Evolutionary conservation across 2,888 invertebrate genomes (phyloP).

Genomic region (Oscheius myriophilus): DNA sequence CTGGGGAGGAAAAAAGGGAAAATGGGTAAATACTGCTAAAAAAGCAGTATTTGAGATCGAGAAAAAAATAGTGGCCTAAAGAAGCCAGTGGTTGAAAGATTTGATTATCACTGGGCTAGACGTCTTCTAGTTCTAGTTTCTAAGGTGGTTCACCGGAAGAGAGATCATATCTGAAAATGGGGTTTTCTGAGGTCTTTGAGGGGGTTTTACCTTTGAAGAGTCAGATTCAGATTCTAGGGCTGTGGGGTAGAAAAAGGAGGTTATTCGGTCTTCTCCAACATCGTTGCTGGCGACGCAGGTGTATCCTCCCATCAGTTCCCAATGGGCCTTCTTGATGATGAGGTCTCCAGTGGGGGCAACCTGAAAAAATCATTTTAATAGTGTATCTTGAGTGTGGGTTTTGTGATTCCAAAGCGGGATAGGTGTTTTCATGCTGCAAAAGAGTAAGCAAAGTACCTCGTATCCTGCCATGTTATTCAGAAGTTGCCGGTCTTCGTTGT

Average conservation of each 20-base stretch:
- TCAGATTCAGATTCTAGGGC: constrained; percentile 14
- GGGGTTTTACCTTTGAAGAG: background rate
- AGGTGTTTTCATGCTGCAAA: background rate
- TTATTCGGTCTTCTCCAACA: constrained; percentile 38
- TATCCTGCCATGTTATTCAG: constrained; percentile 29
- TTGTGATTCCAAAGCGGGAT: too few species aligned
- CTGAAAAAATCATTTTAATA: constrained; percentile 48
- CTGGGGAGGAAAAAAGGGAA: too few species aligned
- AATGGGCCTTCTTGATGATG: constrained; percentile 79
- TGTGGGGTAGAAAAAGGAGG: constrained; percentile 45
- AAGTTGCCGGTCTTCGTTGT: constrained; percentile 67
- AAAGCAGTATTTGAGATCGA: too few species aligned
- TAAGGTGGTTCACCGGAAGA: too few species aligned
- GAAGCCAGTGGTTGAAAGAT: too few species aligned
- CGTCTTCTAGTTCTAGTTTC: too few species aligned
- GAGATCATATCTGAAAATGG: background rate
- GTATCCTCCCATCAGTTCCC: constrained; percentile 85
- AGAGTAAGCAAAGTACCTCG: constrained; percentile 28
- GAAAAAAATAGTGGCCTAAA: too few species aligned
- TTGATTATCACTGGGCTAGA: too few species aligned
- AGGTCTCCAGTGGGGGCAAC: constrained; percentile 79
- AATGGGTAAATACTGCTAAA: too few species aligned
- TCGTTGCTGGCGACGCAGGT: constrained; percentile 78
- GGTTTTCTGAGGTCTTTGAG: background rate
- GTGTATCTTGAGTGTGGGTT: too few species aligned